Percentiles rank a stretch among this genome's conserved stretches.
These are phyloP conservation scores for Andrena haemorrhoa DNA, from an alignment of 2,888 invertebrate species.

Conservation along the genomic window DNA sequence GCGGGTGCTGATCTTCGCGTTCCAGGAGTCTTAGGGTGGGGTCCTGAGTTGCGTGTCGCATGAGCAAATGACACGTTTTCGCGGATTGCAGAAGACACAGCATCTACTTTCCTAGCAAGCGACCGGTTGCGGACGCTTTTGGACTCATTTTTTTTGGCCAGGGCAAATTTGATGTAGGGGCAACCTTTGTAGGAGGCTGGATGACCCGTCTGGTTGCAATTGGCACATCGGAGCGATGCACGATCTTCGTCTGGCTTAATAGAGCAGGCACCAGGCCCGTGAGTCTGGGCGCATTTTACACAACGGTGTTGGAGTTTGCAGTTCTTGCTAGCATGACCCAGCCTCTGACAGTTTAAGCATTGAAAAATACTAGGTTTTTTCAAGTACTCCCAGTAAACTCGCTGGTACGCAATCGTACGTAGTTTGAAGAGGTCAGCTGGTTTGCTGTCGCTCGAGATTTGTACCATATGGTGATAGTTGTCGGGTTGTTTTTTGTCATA, in stretches of 20 bases:
- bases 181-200: not conserved
- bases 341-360: not conserved
- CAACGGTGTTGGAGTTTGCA: not conserved
- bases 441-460: not conserved
- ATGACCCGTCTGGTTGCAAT: not conserved
- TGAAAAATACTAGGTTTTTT: not conserved
- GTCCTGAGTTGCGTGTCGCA: too few species aligned
- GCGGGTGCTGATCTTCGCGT: too few species aligned
- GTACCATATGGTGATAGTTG: not conserved
- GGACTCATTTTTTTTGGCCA: too few species aligned
- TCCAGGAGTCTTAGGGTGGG: too few species aligned
- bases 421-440: not conserved
- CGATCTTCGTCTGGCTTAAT: not conserved
- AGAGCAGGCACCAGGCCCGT: not conserved
- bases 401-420: too few species aligned
- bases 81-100: too few species aligned
- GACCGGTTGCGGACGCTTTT: too few species aligned
- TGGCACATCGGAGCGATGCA: not conserved
- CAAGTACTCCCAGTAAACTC: not conserved
- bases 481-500: not conserved
- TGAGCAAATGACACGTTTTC: too few species aligned
- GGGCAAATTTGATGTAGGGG: too few species aligned
- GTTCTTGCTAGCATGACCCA: slow-evolving; percentile 2
- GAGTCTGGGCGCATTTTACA: not conserved
- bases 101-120: too few species aligned